Evolutionary conservation across 1,140 invertebrate genomes (phyloP).

Genomic region (Goniozus legneri): DNA sequence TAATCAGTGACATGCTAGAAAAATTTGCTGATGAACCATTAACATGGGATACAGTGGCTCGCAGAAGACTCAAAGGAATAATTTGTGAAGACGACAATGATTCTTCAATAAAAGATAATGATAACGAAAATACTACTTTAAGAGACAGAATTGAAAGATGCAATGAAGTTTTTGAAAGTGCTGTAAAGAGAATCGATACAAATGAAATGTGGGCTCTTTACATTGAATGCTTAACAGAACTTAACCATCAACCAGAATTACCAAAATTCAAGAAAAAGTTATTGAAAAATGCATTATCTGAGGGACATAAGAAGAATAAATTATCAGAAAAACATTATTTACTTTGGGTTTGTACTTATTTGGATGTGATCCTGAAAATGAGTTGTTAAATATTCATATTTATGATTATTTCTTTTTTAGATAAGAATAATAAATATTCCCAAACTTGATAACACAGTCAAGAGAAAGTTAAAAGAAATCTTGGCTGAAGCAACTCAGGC

Average conservation of each 20-base stretch:
- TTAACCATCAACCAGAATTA: conserved; percentile 44
- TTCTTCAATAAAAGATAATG: conserved; percentile 22
- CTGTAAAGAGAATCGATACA: conserved; percentile 55
- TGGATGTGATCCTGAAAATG: not conserved
- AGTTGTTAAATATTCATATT: too few relatives aligned
- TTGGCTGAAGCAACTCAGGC: conserved; percentile 47
- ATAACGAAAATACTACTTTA: conserved; percentile 32
- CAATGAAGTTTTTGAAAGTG: conserved; percentile 52
- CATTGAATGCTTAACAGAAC: conserved; percentile 53
- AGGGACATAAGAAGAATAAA: conserved; percentile 48
- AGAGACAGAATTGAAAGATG: conserved; percentile 42
- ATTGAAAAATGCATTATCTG: conserved; percentile 47
- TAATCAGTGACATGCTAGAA: conserved; percentile 48
- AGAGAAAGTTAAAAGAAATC: conserved; percentile 44
- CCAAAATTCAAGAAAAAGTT: conserved; percentile 54
- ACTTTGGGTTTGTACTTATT: conserved; percentile 43
- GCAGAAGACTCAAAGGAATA: conserved; percentile 49
- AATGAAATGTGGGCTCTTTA: conserved; percentile 58
- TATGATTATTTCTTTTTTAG: conserved; percentile 32
- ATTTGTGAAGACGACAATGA: conserved; percentile 26
- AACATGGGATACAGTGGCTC: conserved; percentile 60
- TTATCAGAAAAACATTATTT: conserved; percentile 56
- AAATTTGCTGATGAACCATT: conserved; percentile 45
- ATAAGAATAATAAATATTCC: conserved; percentile 40
- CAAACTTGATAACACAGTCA: conserved; percentile 27